Evolutionary conservation across 2,113 vertebrate genomes (phyloP), one percentile per base, ranked within the genome.

Genomic region (Amphilophus citrinellus): DNA sequence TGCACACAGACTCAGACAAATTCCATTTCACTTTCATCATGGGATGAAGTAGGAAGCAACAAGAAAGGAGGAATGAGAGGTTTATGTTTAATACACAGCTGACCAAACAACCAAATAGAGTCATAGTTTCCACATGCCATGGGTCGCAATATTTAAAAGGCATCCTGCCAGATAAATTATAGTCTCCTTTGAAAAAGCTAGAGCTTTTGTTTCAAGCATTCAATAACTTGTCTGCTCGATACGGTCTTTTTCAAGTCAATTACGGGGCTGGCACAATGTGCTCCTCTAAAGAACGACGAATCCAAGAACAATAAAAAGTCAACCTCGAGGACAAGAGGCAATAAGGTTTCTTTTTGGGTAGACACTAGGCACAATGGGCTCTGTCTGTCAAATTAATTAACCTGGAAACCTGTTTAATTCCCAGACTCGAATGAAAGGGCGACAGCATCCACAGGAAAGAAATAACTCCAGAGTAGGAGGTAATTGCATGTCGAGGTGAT

Each of bases 351-450:
- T 83, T 89, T 89, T 91, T 84, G 82, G 87, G 87, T 88, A 87
- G 92, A 93, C 94, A 91, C 86, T 22, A 10, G 77, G 66, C 88
- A 95, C 95, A 95, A 95, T 92, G 86, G 92, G 84, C 73, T 91
- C 89, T 85, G 93, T 95, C 95, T 87, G 91, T 95, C 95, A 95
- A 89, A 94, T 92, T 92, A 94, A 95, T 95, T 94, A 95, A 94
- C 94, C 94, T 71, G 78, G 93, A 95, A 93, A 92, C 87, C 84
- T 32, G 58, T 92, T 92, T 93, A 93, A 94, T 94, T 93, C 91
- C 87, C 85, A 50, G 84, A 81, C 89, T 77, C 68, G 58, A 92
- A 93, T 89, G 89, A 91, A 94, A 90, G 86, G 82, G 84, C 83
- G 53, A 42, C 59, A 57, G 77, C 58, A 86, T 93, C 89, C 86